A percentile compares a stretch with the other conserved stretches of the same genome.
phyloP scores from a whole-genome alignment of 2,113 vertebrate genomes.

The Melozone crissalis region DNA sequence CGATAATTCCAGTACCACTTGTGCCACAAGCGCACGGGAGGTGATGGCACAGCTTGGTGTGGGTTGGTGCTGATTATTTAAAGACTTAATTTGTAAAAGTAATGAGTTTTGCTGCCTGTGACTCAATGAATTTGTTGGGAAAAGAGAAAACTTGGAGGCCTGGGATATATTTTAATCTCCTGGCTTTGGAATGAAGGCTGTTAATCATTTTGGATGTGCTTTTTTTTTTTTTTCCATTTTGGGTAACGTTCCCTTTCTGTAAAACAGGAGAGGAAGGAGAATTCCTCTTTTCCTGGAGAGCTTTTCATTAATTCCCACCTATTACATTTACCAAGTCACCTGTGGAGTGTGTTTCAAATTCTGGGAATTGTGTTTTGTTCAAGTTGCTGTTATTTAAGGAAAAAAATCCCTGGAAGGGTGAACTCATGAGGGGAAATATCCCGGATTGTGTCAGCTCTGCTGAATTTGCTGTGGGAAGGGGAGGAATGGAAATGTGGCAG shows the following conservation, averaged over 20 bases:
- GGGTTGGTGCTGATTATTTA: neutral
- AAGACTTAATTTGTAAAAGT: neutral
- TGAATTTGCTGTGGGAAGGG: neutral
- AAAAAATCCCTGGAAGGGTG: neutral
- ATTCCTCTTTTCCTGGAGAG: neutral
- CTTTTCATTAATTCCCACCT: neutral
- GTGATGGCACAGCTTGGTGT: neutral
- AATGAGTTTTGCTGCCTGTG: neutral
- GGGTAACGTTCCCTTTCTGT: neutral
- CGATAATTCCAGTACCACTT: rapidly evolving
- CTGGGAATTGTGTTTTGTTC: neutral
- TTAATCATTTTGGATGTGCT: neutral
- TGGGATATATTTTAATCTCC: neutral
- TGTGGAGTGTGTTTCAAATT: neutral
- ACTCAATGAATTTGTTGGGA: neutral
- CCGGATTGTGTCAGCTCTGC: neutral
- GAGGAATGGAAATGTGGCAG: neutral
- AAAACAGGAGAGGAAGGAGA: neutral
- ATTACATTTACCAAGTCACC: neutral
- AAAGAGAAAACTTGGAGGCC: neutral
- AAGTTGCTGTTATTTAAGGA: neutral
- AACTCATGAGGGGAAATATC: neutral
- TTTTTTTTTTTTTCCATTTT: neutral
- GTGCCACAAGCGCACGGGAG: rapidly evolving
- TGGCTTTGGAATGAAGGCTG: rapidly evolving